Base-by-base conservation (phyloP, 1,140 invertebrate species). In the Medauroidea extradentata region DNA sequence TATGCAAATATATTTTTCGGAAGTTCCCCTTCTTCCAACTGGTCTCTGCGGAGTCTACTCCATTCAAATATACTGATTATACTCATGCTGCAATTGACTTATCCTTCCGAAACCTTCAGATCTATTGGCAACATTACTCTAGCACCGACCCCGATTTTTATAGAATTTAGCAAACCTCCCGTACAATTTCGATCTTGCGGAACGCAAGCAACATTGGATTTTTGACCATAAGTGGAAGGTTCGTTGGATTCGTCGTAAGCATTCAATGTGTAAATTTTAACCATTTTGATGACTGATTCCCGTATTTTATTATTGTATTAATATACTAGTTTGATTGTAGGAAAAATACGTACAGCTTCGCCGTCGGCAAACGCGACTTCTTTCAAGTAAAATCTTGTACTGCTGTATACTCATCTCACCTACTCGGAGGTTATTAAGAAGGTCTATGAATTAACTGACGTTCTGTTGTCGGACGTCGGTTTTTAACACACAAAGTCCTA, bases 81-180 rank as follows among this genome's bases (percentile, higher is more conserved):
- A 27, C 65, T 61, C 19, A 66, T 59, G 9, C 55, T 41, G 24
- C 65, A 60, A 54, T 62, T 65, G 16, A 62, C 65, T 13, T 61
- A 41, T 3, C 59, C 49, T 24, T 55, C 21, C 3, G 13, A 25
- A 8, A 57, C 34, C 24, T 42, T 24, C 39, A 64, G 53, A 49
- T 65, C 61, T n/a, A 38, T 27, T 13, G 50, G n/a, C 14, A 65
- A 48, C 58, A 65, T 65, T 4, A 64, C 63, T 46, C 44, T 54
- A 18, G 54, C 49, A n/a, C 59, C 63, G 8, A 54, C 25, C 18
- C 52, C 65, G 24, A 61, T 51, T 27, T 57, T 48, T 53, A 65
- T 50, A 46, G 46, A 23, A 41, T 23, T 41, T 46, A 52, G 63
- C 24, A 62, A 19, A 39, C 63, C 56, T 38, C 43, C 60, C 59